These are phyloP conservation scores for Petrocephalus schoutedeni DNA, from an alignment of 2,797 vertebrate species.

Conservation along the genomic window DNA sequence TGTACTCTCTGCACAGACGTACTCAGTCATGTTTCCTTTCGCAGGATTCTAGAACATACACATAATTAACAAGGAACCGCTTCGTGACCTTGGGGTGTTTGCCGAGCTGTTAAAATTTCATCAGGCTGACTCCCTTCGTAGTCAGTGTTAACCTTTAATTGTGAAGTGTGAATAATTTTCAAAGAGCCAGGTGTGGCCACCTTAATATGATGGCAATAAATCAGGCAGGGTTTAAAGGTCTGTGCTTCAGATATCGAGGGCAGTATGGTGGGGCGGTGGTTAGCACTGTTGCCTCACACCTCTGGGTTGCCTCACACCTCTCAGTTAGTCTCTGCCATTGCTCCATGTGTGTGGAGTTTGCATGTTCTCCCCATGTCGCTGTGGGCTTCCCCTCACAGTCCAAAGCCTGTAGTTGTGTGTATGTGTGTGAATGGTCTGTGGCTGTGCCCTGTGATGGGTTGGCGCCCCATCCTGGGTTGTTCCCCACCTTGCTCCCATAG, in stretches of 20 bases:
- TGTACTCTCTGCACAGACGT: not conserved
- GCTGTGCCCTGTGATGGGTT: too few relatives aligned
- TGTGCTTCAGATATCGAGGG: not conserved
- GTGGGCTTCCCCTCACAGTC: too few relatives aligned
- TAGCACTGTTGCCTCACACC: too few relatives aligned
- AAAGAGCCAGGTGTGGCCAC: not conserved
- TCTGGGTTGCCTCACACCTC: too few relatives aligned
- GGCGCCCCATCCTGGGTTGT: too few relatives aligned
- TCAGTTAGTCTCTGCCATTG: too few relatives aligned
- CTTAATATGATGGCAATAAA: not conserved
- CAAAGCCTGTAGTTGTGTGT: too few relatives aligned
- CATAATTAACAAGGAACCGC: not conserved
- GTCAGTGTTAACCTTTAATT: slow-evolving; percentile 6
- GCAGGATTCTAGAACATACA: not conserved
- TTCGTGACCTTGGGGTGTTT: not conserved
- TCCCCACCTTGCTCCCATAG: too few relatives aligned
- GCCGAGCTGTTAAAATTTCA: not conserved
- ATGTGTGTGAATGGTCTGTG: too few relatives aligned
- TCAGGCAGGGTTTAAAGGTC: not conserved
- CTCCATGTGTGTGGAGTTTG: too few relatives aligned
- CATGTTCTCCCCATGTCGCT: too few relatives aligned
- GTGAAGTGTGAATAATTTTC: not conserved
- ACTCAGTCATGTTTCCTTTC: not conserved
- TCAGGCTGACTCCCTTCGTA: not conserved
- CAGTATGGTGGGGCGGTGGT: not conserved